Evolutionary conservation across 2,113 vertebrate species (phyloP), one percentile per base, ranked within the genome.

Genomic region (Argyrosomus japonicus): DNA sequence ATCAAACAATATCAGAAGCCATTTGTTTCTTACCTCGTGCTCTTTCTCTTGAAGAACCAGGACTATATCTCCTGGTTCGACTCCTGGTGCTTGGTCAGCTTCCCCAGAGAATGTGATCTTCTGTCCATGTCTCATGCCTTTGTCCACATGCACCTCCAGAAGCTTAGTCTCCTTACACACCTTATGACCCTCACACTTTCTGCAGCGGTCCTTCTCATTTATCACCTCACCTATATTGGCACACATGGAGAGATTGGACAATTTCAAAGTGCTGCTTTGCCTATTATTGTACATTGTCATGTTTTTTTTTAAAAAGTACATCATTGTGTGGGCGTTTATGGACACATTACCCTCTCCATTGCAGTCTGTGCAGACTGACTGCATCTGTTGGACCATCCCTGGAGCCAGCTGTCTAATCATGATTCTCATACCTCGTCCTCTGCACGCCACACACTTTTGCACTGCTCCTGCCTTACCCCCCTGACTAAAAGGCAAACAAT

Each of bases 311-410:
- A 11, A 19, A 45, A 5, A 61, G 11, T 6, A 6, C 32, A 32
- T 11, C 6, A 43, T 53, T 50, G 36, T 57, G 62, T 67, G 43
- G 23, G 17, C 45, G 18, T 83, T 48, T 32, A 18, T 8, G 18
- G 29, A 84, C 45, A 79, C 57, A 85, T 87, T 95, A 99, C 98
- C 98, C 95, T 99, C 98, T 92, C 98, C 98, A 3, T 96, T 99
- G 94, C 98, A 99, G 91, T 99, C 98, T 7, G 97, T 97, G 75
- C 98, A 99, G 65, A 99, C 97, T 2, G 98, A 99, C 92, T 99
- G 98, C 98, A 99, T 99, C 94, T 99, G 98, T 88, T 99, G 98
- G 25, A 99, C 98, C 98, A 99, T 99, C 1, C 98, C 98, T 2
- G 98, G 98, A 77, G 97, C 98, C 95, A 99, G 95, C 93, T 99